Conservation (phyloP, 2,888 invertebrate species). For the Tipula confusa region DNA sequence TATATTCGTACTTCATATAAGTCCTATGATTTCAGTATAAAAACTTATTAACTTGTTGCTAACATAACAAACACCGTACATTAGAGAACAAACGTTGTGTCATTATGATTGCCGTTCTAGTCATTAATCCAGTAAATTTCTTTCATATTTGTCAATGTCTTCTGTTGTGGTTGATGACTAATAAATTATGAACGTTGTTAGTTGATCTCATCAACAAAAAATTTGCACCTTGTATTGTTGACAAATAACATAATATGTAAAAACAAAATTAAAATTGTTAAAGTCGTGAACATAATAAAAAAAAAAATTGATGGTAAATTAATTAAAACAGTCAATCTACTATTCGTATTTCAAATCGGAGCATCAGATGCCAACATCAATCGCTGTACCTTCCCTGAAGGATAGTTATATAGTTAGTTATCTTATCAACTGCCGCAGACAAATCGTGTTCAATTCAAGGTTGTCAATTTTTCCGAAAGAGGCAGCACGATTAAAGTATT, state of each 20-base stretch:
- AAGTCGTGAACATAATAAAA: not conserved
- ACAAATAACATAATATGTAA: not conserved
- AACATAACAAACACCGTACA: not conserved
- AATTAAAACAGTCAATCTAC: no score
- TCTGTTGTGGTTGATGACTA: not conserved
- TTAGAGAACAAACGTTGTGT: not conserved
- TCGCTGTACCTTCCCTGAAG: no score
- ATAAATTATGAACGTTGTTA: not conserved
- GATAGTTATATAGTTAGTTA: no score
- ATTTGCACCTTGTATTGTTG: slow-evolving; percentile 4
- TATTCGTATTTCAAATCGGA: no score
- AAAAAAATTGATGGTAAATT: no score
- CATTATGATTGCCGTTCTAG: not conserved
- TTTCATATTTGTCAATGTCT: not conserved
- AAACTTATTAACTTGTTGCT: not conserved
- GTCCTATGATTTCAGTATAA: not conserved
- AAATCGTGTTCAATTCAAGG: no score
- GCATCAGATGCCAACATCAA: no score
- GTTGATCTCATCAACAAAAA: not conserved
- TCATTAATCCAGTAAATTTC: not conserved
- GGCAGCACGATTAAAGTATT: no score
- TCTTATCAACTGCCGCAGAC: no score
- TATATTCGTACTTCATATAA: not conserved
- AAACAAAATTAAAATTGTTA: not conserved
- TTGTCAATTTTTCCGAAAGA: no score